These are phyloP conservation scores for Piezodorus guildinii DNA, from an alignment of 1,140 invertebrate genomes.

Conservation along the genomic window DNA sequence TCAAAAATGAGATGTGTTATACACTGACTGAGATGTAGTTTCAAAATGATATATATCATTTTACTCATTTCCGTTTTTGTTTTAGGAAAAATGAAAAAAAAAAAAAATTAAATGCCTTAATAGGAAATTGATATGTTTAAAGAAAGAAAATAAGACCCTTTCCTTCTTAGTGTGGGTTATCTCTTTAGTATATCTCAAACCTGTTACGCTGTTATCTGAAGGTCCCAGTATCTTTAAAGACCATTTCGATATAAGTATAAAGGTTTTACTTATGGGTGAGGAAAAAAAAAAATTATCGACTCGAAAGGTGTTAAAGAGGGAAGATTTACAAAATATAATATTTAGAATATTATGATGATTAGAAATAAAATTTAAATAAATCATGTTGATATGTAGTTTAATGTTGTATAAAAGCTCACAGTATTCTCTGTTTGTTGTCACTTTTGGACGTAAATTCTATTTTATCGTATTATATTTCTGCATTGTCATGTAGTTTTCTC, in stretches of 20 bases:
- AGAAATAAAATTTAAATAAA: constrained; percentile 15
- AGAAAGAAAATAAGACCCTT: neutral
- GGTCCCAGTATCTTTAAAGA: neutral
- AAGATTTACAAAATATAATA: constrained; percentile 11
- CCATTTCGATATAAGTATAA: constrained; percentile 1
- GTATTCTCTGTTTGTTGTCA: constrained; percentile 25
- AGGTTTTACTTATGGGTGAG: neutral
- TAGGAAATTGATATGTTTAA: constrained; percentile 2
- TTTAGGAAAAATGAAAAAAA: neutral
- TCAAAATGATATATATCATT: constrained; percentile 6
- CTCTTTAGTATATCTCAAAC: neutral
- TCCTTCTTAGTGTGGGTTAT: neutral
- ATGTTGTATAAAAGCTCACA: constrained; percentile 24
- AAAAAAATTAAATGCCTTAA: constrained; percentile 3
- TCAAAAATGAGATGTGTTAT: constrained; percentile 8
- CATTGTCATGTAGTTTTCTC: constrained; percentile 13
- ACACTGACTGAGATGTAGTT: constrained; percentile 14
- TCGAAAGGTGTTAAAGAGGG: constrained; percentile 1
- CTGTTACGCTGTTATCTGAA: constrained; percentile 1
- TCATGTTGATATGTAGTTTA: constrained; percentile 22
- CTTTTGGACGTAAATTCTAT: constrained; percentile 26
- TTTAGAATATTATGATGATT: constrained; percentile 13
- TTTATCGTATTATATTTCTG: constrained; percentile 21
- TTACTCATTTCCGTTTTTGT: neutral
- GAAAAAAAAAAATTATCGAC: neutral